Evolutionary conservation across 2,888 invertebrate genomes (phyloP).

Genomic region (Halictus quadricinctus): DNA sequence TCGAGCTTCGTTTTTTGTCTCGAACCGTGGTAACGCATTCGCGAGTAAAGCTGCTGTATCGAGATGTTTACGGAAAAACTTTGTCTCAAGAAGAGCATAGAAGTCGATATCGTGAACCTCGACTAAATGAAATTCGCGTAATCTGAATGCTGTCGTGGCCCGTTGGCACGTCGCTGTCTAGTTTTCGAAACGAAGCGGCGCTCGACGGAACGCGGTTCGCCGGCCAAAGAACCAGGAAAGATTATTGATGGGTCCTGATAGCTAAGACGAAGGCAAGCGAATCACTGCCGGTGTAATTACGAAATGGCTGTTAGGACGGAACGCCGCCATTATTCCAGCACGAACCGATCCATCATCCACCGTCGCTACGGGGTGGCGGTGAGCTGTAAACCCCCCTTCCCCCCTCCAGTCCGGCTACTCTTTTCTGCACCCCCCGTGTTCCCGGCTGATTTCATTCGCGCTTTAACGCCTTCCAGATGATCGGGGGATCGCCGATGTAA

Average conservation of each 20-base stretch:
- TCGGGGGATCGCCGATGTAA: slow-evolving; percentile 67
- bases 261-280: slow-evolving; percentile 76
- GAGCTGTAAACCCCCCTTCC: slow-evolving; percentile 51
- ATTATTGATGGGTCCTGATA: slow-evolving; percentile 79
- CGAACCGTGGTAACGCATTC: too few species aligned
- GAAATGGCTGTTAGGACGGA: slow-evolving; percentile 76
- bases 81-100: too few species aligned
- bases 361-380: slow-evolving; percentile 63
- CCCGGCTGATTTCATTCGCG: slow-evolving; percentile 72
- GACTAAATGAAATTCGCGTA: background rate
- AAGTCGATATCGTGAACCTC: too few species aligned
- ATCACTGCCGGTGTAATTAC: slow-evolving; percentile 78
- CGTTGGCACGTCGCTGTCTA: background rate
- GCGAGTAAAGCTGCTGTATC: too few species aligned
- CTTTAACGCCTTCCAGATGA: slow-evolving; percentile 73
- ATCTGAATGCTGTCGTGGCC: background rate
- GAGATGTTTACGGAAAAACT: too few species aligned
- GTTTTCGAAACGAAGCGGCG: background rate
- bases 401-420: slow-evolving; percentile 35
- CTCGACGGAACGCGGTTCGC: background rate
- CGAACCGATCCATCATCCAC: slow-evolving; percentile 77
- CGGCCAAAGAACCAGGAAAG: slow-evolving; percentile 62
- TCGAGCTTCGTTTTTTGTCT: too few species aligned
- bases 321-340: slow-evolving; percentile 69
- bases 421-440: slow-evolving; percentile 42